These are phyloP conservation scores for Acanthopagrus latus DNA, from an alignment of 2,797 vertebrate genomes.

Conservation along the genomic window DNA sequence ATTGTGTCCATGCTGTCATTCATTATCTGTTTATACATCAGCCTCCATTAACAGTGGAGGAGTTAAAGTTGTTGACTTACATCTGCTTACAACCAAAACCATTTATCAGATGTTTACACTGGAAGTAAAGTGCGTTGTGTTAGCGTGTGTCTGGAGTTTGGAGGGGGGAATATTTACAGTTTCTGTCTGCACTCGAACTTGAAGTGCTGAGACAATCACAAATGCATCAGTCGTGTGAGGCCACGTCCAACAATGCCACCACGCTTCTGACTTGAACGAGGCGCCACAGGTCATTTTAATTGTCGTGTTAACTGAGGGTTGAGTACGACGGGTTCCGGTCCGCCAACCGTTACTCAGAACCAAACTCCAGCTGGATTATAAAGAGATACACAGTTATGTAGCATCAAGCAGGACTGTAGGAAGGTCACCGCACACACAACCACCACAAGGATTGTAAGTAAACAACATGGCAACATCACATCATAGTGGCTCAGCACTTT, in stretches of 20 bases:
- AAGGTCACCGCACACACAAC: slow-evolving; percentile 1
- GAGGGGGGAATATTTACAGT: neutral
- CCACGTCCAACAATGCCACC: neutral
- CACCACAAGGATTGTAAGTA: neutral
- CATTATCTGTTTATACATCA: no score
- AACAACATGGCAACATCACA: neutral
- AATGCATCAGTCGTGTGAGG: neutral
- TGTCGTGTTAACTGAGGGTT: neutral
- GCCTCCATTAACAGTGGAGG: no score
- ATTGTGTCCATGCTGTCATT: no score
- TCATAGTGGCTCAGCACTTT: neutral
- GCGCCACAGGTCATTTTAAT: neutral
- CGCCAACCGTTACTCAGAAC: neutral
- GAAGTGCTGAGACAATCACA: neutral
- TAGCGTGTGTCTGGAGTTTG: neutral
- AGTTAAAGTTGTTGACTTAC: no score
- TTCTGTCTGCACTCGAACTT: neutral
- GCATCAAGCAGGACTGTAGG: neutral
- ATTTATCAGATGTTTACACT: no score
- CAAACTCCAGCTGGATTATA: neutral
- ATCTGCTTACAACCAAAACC: no score
- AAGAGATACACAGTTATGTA: neutral
- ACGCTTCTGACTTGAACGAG: neutral
- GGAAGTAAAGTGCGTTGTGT: neutral
- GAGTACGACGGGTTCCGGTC: neutral